Base-by-base conservation (phyloP, 2,888 invertebrate genomes). In the Papilio elwesi region DNA sequence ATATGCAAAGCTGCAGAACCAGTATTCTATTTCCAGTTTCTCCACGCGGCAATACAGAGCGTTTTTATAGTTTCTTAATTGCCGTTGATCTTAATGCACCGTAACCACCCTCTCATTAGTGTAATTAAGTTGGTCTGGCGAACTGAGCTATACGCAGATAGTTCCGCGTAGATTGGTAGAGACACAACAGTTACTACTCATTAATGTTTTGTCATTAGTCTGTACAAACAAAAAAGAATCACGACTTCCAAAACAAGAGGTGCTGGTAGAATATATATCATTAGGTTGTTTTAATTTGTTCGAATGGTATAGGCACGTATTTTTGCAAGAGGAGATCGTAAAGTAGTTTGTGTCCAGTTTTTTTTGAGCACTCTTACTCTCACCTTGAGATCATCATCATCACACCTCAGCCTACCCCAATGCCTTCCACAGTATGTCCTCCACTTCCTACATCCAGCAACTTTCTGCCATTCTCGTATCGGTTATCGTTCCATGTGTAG, bases 21-120 rank as follows among this genome's bases (percentile, higher is more conserved):
- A 51, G 49, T 62, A 49, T 49, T 15, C 57, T 36, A 47, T 64
- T 70, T 43, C 59, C 36, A 59, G 8, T 64, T 16, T 10, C 57
- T 26, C 15, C 16, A n/a, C 49, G 26, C 3, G 9, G 55, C 16
- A 43, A 47, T 53, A 48, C 15, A 38, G 10, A 15, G 53, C n/a
- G 51, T 66, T 86, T 87, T 84, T 86, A 89, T 87, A 88, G 89
- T 88, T 86, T 83, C 87, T 85, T 89, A 89, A 89, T 89, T 86
- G 85, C 86, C 81, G 81, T 84, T 88, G 88, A 88, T 89, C 87
- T 83, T 78, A 81, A 81, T 76, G 80, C 80, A 79, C 81, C 76
- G 80, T 81, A 81, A 82, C 83, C 80, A 83, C 83, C 85, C 81
- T 82, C 86, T 88, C 86, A 88, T 89, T 88, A 73, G 68, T 68